Evolutionary conservation across 2,888 invertebrate genomes (phyloP).

Genomic region (Deroplatys truncata): DNA sequence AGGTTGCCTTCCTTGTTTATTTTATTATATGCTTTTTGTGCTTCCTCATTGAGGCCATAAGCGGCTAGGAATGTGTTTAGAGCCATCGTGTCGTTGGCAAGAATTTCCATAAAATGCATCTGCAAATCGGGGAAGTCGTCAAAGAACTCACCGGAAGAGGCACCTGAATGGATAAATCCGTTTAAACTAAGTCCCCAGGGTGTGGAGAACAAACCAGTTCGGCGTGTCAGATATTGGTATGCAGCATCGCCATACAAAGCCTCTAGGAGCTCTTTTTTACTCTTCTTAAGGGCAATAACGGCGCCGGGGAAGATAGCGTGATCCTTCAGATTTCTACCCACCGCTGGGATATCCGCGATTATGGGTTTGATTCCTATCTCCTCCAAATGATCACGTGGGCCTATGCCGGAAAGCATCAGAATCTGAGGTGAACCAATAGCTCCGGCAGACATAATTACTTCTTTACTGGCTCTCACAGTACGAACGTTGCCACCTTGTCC

Average conservation of each 20-base stretch:
- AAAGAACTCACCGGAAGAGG: constrained; percentile 40
- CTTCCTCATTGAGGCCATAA: not conserved
- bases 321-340: constrained; percentile 45
- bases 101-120: constrained; percentile 47
- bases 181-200: constrained; percentile 40
- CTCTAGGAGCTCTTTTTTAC: not conserved
- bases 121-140: constrained; percentile 56
- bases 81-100: constrained; percentile 38
- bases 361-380: constrained; percentile 39
- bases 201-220: constrained; percentile 46
- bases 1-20: constrained; percentile 30
- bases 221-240: constrained; percentile 46
- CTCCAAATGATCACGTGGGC: constrained; percentile 43
- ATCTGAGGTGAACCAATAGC: constrained; percentile 58
- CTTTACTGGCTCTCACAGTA: constrained; percentile 37
- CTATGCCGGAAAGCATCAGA: constrained; percentile 57
- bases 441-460: constrained; percentile 52
- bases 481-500: constrained; percentile 33
- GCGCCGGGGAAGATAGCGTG: constrained; percentile 36
- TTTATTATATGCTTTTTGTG: not conserved
- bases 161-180: not conserved
- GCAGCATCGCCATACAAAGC: constrained; percentile 33
- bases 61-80: not conserved
- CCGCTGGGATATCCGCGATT: constrained; percentile 33
- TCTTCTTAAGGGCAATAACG: not conserved